These are phyloP conservation scores for Ichneumoninae sp. DNA, from an alignment of 2,888 invertebrate species.

Conservation along the genomic window DNA sequence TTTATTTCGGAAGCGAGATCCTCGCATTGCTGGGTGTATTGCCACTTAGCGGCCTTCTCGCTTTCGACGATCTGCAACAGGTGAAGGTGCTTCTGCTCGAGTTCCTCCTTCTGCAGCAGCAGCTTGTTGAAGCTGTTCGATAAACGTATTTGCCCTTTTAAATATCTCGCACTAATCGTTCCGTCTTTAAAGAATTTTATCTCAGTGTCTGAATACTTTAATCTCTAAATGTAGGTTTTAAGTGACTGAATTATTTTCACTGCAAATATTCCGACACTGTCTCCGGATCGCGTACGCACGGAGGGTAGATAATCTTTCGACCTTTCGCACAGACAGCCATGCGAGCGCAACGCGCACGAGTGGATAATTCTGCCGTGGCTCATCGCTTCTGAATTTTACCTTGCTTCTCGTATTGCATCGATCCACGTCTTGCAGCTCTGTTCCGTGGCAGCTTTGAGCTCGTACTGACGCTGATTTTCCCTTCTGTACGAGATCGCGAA, in stretches of 20 bases:
- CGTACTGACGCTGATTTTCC: conserved; percentile 95
- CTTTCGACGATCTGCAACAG: conserved; percentile 95
- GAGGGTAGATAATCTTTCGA: conserved; percentile 1
- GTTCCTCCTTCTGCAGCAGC: conserved; percentile 94
- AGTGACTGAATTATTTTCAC: background rate
- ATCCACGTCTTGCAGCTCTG: conserved; percentile 96
- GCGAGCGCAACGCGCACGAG: background rate
- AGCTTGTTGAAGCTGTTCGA: conserved; percentile 93
- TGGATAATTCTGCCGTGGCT: conserved; percentile 8
- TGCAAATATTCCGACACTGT: background rate
- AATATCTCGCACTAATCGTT: background rate
- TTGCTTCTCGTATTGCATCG: conserved; percentile 94
- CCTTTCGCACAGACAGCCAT: conserved; percentile 5
- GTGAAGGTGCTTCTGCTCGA: conserved; percentile 96
- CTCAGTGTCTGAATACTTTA: background rate
- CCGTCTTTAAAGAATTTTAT: background rate
- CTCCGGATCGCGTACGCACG: background rate
- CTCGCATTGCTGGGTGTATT: conserved; percentile 96
- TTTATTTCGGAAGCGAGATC: conserved; percentile 95
- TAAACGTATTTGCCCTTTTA: background rate
- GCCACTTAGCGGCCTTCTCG: conserved; percentile 96
- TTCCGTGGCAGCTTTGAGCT: conserved; percentile 93
- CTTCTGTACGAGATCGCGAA: conserved; percentile 94
- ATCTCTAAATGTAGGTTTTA: too few relatives aligned
- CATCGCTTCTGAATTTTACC: conserved; percentile 86